Base-by-base conservation (phyloP, 92 coral and sea anemone species). In the Heteractis magnifica region DNA sequence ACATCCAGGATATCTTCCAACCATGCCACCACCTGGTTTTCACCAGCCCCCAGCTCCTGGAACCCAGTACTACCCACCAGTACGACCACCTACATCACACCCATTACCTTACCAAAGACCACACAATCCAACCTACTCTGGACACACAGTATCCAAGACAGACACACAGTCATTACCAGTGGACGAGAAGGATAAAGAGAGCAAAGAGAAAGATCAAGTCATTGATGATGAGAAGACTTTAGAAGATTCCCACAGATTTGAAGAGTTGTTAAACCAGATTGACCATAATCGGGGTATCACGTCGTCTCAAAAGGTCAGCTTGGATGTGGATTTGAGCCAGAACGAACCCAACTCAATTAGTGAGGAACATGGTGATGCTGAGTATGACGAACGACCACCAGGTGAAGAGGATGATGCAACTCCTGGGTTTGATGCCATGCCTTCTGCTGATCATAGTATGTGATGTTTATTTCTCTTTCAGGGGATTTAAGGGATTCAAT, bases 241-340 rank as follows among this genome's bases (percentile, higher is more conserved):
- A 77, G 86, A 85, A 59, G 95, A 95, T 13, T 92, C 94, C 7
- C 91, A 90, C 15, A 78, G 92, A 56, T 92, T 97, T 79, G 99
- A 97, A 56, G 87, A 90, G 70, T 83, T 97, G 77, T 84, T 97
- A 81, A 97, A 94, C 82, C 94, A 92, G 87, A 97, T 97, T 85
- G 99, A 97, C 86, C 77, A 50, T 26, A 88, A 87, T 51, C 88
- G 85, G 62, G 90, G 86, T 19, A 92, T 90, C 1, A 84, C 51
- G 49, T 73, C 81, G 51, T 73, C 81, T 11, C 91, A 91, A 41
- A 71, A 86, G n/a, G 79, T 80, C 16, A 23, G 26, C 71, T 51
- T 82, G 14, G 82, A 80, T 70, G 68, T 58, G 64, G 68, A 71
- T 20, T 11, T 55, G 56, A 77, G 77, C 52, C 90, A 84, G 74